Base-by-base conservation (phyloP, 2,113 vertebrate genomes). In the Notarius lentiginosus region DNA sequence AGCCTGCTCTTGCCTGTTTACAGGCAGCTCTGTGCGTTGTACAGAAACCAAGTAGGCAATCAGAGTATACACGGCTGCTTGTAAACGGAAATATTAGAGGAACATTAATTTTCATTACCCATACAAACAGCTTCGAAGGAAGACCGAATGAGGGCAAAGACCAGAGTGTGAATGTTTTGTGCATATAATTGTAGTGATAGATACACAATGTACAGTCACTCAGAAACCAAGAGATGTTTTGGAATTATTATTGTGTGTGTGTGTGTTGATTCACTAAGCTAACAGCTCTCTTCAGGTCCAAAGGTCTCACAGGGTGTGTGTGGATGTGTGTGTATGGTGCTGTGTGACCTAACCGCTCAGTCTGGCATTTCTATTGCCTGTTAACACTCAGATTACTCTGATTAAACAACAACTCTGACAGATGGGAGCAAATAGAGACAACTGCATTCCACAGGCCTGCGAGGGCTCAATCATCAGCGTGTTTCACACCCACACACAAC, bases 371-470 rank as follows among this genome's bases (percentile, higher is more conserved):
- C 88, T 90, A 87, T 73, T 55, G 84, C 88, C 88, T 91, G 88
- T 91, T 92, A 91, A 90, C 90, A 91, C 89, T 79, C 84, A 87
- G 87, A 91, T 93, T 90, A 85, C 90, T 89, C 88, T 89, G 86
- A 24, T 86, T 92, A 85, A 72, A 87, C 88, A 73, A 70, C 85
- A 86, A 82, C 88, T 90, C 75, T 90, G 90, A 92, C 88, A 88
- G 91, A 93, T 90, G 60, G 89, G 90, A 91, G 90, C 87, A 92
- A 93, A 92, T 87, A 87, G 79, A 79, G 87, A 75, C 60, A 83
- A 86, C 85, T 91, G 90, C 86, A 89, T 90, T 90, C 89, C 86
- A 27, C 61, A 82, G 56, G 90, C 86, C 63, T 84, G 88, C 86
- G 84, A n/a, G 83, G 34, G 66, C 92, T 92, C 90, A 91, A 79